Evolutionary conservation across 2,888 invertebrate genomes (phyloP), one percentile per base, ranked within the genome.

Genomic region (Teinopalpus imperialis): DNA sequence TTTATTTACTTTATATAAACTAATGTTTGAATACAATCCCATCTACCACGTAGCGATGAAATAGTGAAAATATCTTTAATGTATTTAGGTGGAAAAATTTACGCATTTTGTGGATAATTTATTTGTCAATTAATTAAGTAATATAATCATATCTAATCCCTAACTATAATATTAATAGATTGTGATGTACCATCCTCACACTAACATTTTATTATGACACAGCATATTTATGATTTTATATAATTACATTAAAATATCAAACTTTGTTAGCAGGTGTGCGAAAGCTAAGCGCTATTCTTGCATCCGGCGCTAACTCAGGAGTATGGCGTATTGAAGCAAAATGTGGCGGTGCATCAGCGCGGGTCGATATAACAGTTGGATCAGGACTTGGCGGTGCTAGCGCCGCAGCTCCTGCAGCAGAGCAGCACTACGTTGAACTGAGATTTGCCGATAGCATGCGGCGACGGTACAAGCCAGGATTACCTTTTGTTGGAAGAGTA

Each of bases 401-500:
- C 1, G 71, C 91, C 1, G 91, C 92, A 18, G 90, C 92, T 0
- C 90, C 92, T 0, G 92, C 92, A 1, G 92, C 91, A 3, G 92
- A 93, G 53, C 92, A 92, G 56, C 93, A 93, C 60, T 92, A 91
- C 55, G 92, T 92, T 6, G 92, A 92, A 57, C 74, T 93, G 44
- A 74, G 92, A 36, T 93, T 93, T 43, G 92, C 92, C 35, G 90
- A 90, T 41, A 92, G 91, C 62, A 92, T 92, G 92, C 70, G 92
- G 29, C 69, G 92, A 32, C 74, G 92, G 29, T 93, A 92, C 71
- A 93, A 93, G 56, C 92, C 92, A 20, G 92, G 92, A 23, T 70
- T 93, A 42, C 92, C 92, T 3, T 92, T 92, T 66, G 89, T 92
- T 44, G 93, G 93, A 56, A 89, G 92, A 78, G 92, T 92, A 60